These are phyloP conservation scores for Aspidiotus rigidus DNA, from an alignment of 2,888 invertebrate genomes.

Conservation along the genomic window DNA sequence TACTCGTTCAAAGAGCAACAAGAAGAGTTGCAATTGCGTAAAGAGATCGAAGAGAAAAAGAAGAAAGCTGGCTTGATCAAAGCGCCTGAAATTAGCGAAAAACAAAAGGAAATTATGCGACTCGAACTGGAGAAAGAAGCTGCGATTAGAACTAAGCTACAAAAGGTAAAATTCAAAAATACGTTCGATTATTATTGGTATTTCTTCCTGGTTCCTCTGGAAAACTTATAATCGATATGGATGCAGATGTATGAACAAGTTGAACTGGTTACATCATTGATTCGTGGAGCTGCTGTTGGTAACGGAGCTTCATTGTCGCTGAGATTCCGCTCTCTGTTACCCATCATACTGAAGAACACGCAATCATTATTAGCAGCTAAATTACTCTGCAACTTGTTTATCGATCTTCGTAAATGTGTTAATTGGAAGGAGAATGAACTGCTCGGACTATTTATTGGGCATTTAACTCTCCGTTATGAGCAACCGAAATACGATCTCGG, in stretches of 20 bases:
- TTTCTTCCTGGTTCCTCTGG: background rate
- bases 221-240: background rate
- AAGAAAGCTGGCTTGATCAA: slow-evolving; percentile 68
- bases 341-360: slow-evolving; percentile 54
- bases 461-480: slow-evolving; percentile 62
- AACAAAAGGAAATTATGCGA: slow-evolving; percentile 86
- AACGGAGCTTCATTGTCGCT: slow-evolving; percentile 47
- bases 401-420: slow-evolving; percentile 52
- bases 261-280: slow-evolving; percentile 46
- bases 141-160: slow-evolving; percentile 59
- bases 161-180: background rate
- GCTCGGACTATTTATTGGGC: slow-evolving; percentile 47
- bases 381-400: slow-evolving; percentile 52
- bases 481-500: slow-evolving; percentile 74
- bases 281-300: slow-evolving; percentile 49
- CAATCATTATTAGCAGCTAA: slow-evolving; percentile 71
- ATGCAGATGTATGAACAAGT: slow-evolving; percentile 43
- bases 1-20: slow-evolving; percentile 95
- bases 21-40: slow-evolving; percentile 83
- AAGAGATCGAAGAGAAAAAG: slow-evolving; percentile 84
- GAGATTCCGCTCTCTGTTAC: slow-evolving; percentile 51
- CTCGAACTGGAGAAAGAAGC: slow-evolving; percentile 65
- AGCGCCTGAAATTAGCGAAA: slow-evolving; percentile 64
- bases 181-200: background rate
- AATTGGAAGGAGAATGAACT: slow-evolving; percentile 41